These are phyloP conservation scores for Saturnia pavonia DNA, from an alignment of 2,888 invertebrate species.

Conservation along the genomic window DNA sequence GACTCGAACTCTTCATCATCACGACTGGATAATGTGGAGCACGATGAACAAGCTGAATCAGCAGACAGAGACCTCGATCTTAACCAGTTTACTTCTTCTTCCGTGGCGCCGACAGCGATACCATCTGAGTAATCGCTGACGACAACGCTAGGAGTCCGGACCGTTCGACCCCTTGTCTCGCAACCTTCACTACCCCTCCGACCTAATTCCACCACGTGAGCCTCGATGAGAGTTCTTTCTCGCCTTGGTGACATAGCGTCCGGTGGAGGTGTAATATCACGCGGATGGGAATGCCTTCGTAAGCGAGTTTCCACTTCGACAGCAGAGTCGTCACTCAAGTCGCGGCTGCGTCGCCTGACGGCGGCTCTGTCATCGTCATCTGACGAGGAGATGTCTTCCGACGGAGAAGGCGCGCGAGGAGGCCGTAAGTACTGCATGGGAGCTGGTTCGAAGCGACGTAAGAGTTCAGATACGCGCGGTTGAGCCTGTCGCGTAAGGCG, in stretches of 20 bases:
- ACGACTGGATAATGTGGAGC: constrained; percentile 87
- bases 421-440: constrained; percentile 77
- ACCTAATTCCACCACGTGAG: constrained; percentile 81
- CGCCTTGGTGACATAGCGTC: constrained; percentile 68
- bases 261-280: constrained; percentile 67
- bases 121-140: constrained; percentile 93
- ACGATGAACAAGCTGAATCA: constrained; percentile 88
- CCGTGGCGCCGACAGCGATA: constrained; percentile 69
- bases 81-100: constrained; percentile 74
- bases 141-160: constrained; percentile 92
- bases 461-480: constrained; percentile 70
- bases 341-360: constrained; percentile 71
- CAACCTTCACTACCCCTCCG: constrained; percentile 76
- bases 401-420: constrained; percentile 67
- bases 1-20: constrained; percentile 84
- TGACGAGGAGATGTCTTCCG: constrained; percentile 72
- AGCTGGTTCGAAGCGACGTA: constrained; percentile 70
- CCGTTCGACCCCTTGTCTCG: constrained; percentile 80
- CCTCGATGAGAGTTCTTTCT: constrained; percentile 74
- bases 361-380: constrained; percentile 77
- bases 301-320: constrained; percentile 77
- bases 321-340: constrained; percentile 79
- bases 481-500: constrained; percentile 65
- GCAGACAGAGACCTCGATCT: constrained; percentile 80
- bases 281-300: constrained; percentile 69